phyloP scores from a whole-genome alignment of 2,797 vertebrate species.

The Morelia viridis region DNA sequence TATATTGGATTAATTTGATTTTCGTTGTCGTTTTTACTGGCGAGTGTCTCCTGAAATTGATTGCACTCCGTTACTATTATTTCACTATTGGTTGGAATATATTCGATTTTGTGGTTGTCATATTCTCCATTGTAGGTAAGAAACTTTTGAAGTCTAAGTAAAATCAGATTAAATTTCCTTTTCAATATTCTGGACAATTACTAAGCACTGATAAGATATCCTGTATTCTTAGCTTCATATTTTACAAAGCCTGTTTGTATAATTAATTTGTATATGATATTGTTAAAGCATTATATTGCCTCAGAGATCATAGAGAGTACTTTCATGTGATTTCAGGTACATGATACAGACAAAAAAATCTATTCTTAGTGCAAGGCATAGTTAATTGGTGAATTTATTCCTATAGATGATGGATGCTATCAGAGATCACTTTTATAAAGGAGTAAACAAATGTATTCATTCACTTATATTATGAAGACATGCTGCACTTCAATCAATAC shows the following conservation, averaged over 20 bases:
- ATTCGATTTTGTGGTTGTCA: constrained; percentile 96
- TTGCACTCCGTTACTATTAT: constrained; percentile 91
- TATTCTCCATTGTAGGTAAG: constrained; percentile 95
- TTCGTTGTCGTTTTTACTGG: constrained; percentile 89
- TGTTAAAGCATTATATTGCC: background rate
- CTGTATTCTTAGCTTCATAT: background rate
- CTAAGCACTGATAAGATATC: background rate
- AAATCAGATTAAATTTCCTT: background rate
- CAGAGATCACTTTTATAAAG: background rate
- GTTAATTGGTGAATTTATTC: background rate
- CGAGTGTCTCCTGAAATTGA: constrained; percentile 90
- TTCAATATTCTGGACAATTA: background rate
- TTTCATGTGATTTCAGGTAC: background rate
- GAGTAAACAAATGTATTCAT: background rate
- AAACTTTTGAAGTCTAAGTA: constrained; percentile 30
- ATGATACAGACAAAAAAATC: background rate
- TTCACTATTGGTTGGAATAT: constrained; percentile 96
- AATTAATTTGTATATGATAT: background rate
- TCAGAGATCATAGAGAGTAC: background rate
- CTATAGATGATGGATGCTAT: background rate
- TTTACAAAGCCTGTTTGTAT: background rate
- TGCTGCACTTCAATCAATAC: background rate
- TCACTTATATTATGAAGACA: background rate
- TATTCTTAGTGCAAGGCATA: background rate
- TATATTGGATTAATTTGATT: constrained; percentile 84